Evolutionary conservation across 2,888 invertebrate species (phyloP).

Genomic region (Lepidonotus clava): DNA sequence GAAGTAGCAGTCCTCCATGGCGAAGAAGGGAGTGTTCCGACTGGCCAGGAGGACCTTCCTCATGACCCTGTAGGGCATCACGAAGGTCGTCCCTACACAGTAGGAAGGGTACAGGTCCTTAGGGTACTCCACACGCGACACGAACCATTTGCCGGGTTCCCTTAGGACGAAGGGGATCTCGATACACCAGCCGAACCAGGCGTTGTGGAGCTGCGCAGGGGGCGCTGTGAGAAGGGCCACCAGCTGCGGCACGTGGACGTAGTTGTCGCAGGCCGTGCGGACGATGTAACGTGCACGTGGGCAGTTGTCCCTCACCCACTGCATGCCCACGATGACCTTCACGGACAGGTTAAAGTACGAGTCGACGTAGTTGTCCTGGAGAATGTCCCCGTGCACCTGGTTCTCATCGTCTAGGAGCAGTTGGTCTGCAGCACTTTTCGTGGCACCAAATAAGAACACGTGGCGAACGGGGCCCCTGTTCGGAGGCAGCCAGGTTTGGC

Average conservation of each 20-base stretch:
- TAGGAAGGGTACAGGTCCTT: neutral
- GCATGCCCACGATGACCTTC: neutral
- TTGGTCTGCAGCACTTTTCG: too few relatives aligned
- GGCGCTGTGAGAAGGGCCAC: neutral
- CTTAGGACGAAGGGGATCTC: too few relatives aligned
- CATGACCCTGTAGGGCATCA: neutral
- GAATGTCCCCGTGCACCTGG: neutral
- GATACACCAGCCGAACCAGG: neutral
- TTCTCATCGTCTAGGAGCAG: neutral
- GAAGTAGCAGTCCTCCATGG: conserved; percentile 7
- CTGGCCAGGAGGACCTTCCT: neutral
- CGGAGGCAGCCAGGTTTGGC: neutral
- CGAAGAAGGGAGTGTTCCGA: neutral
- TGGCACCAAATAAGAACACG: neutral
- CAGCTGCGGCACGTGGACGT: neutral
- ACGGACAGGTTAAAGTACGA: neutral
- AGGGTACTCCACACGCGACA: neutral
- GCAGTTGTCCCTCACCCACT: neutral
- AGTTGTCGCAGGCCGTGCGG: neutral
- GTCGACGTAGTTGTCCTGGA: neutral
- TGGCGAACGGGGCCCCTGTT: neutral
- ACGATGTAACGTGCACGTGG: neutral
- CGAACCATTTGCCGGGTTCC: neutral
- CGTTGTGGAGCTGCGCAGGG: neutral
- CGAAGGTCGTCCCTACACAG: neutral